phyloP scores from a whole-genome alignment of 2,888 invertebrate species.

The Cistogaster globosa region DNA sequence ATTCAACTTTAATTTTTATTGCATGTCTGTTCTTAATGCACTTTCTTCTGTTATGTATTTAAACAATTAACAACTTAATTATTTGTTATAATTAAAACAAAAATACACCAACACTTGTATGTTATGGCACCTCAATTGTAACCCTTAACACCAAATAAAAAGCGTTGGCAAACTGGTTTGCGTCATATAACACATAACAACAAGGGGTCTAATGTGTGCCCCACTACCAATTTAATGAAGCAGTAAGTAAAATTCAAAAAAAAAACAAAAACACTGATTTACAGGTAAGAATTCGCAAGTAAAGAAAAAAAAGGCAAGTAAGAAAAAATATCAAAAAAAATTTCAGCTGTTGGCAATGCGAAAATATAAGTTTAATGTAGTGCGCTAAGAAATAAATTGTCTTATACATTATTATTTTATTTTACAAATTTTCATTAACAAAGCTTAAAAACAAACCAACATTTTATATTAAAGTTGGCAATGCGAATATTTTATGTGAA shows the following conservation, averaged over 20 bases:
- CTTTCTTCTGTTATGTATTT: constrained; percentile 11
- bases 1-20: constrained; percentile 52
- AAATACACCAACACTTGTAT: constrained; percentile 27
- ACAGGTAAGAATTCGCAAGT: neutral
- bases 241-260: constrained; percentile 90
- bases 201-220: constrained; percentile 98
- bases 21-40: constrained; percentile 66
- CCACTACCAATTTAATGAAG: constrained; percentile 97
- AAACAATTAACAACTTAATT: constrained; percentile 34
- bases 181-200: constrained; percentile 96
- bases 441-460: no score
- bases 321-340: no score
- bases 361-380: neutral
- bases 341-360: neutral
- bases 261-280: neutral
- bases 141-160: constrained; percentile 68
- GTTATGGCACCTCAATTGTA: neutral
- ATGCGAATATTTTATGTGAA: no score
- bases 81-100: neutral
- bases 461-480: no score
- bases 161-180: constrained; percentile 97
- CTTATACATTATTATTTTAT: no score
- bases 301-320: neutral
- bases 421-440: no score
- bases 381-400: no score